Conservation (phyloP, 30 jellyfish, hydroid and myxozoan species). For the Phacellophora camtschatica region DNA sequence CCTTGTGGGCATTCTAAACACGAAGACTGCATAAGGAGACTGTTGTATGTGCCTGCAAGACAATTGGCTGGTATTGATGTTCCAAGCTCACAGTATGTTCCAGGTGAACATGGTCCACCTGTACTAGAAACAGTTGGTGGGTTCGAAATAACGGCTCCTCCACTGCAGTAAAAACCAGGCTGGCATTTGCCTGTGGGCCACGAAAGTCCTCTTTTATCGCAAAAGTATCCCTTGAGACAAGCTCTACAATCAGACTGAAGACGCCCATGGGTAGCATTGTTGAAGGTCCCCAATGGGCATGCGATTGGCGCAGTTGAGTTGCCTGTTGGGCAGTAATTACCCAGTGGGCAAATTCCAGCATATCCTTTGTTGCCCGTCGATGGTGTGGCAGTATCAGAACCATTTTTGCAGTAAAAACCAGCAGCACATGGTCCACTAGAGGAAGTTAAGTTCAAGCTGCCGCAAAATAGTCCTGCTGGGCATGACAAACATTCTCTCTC, state of each 20-base stretch:
- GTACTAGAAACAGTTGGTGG: slow-evolving; percentile 62
- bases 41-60: slow-evolving; percentile 79
- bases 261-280: slow-evolving; percentile 84
- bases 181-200: slow-evolving; percentile 88
- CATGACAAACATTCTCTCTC: slow-evolving; percentile 72
- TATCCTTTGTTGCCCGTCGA: slow-evolving; percentile 85
- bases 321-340: slow-evolving; percentile 86
- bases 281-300: slow-evolving; percentile 88
- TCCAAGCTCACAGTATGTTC: slow-evolving; percentile 75
- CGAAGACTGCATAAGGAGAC: slow-evolving; percentile 56
- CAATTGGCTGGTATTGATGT: slow-evolving; percentile 72
- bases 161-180: slow-evolving; percentile 81
- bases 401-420: slow-evolving; percentile 88
- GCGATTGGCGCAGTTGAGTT: slow-evolving; percentile 85
- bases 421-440: slow-evolving; percentile 89
- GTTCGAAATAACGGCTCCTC: slow-evolving; percentile 73
- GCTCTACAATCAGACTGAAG: slow-evolving; percentile 59
- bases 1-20: slow-evolving; percentile 88
- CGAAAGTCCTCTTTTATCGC: slow-evolving; percentile 81
- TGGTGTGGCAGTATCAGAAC: slow-evolving; percentile 90
- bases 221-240: slow-evolving; percentile 80
- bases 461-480: slow-evolving; percentile 82
- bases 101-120: slow-evolving; percentile 91
- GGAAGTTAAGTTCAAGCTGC: slow-evolving; percentile 58
- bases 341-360: slow-evolving; percentile 95